Conservation (phyloP, 2,797 vertebrate species). For the Neopelma chrysocephalum region DNA sequence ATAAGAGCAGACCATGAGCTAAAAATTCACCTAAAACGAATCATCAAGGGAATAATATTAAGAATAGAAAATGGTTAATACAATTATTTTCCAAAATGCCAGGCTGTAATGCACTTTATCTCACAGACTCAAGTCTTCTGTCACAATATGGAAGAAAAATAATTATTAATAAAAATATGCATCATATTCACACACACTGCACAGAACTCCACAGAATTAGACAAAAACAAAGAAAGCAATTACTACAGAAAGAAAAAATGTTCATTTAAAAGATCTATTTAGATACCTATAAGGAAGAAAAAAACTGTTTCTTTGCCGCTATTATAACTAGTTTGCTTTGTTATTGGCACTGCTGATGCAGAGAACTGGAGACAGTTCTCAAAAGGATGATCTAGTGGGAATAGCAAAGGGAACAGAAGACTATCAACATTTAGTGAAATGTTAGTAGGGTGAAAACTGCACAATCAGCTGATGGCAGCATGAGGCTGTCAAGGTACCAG, state of each 20-base stretch:
- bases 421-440: neutral
- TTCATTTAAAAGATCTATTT: neutral
- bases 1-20: neutral
- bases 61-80: neutral
- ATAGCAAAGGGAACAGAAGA: neutral
- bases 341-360: neutral
- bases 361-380: neutral
- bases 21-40: slow-evolving; percentile 8
- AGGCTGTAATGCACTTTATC: neutral
- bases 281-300: neutral
- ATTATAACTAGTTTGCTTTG: neutral
- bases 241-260: neutral
- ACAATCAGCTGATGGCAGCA: neutral
- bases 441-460: neutral
- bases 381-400: neutral
- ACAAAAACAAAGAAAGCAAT: neutral
- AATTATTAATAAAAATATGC: neutral
- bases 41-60: neutral
- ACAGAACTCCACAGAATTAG: neutral
- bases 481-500: neutral
- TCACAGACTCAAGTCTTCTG: neutral
- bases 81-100: neutral
- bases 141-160: neutral
- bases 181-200: neutral
- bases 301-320: neutral